phyloP scores from a whole-genome alignment of 2,113 vertebrate species.

The Puma concolor region DNA sequence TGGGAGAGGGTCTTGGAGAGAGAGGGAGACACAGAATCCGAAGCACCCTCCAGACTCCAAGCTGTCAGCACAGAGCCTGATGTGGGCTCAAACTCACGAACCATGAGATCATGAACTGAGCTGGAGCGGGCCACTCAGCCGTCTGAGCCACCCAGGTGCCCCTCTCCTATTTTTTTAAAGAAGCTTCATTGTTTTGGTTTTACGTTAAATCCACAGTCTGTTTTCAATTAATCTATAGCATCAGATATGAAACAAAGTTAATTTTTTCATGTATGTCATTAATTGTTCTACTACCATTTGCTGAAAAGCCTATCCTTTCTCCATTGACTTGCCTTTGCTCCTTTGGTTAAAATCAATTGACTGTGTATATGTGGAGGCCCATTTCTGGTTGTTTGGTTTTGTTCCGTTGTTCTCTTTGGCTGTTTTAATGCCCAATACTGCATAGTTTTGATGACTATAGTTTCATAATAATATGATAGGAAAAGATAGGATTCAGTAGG shows the following conservation, averaged over 20 bases:
- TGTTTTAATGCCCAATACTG: neutral
- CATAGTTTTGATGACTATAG: neutral
- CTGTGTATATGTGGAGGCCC: neutral
- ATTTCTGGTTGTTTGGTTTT: slow-evolving; percentile 16
- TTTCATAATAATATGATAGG: neutral
- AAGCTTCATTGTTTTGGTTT: slow-evolving; percentile 15
- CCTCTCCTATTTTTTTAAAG: neutral
- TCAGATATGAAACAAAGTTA: neutral
- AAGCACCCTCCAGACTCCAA: too few relatives aligned
- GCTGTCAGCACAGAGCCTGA: too few relatives aligned
- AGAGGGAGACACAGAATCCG: too few relatives aligned
- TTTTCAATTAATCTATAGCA: neutral
- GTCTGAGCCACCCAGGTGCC: too few relatives aligned
- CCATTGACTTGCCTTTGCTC: neutral
- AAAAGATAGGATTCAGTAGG: too few relatives aligned
- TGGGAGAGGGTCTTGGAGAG: too few relatives aligned
- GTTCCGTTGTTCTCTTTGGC: neutral
- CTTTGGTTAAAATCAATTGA: neutral
- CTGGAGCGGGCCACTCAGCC: too few relatives aligned
- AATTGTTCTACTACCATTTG: neutral
- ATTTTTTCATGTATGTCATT: neutral
- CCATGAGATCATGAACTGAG: too few relatives aligned
- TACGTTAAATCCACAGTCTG: neutral
- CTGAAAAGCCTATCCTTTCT: neutral
- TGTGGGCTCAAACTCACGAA: too few relatives aligned